Conservation (phyloP, 1,140 invertebrate species). For the Caenorhabditis tropicalis region DNA sequence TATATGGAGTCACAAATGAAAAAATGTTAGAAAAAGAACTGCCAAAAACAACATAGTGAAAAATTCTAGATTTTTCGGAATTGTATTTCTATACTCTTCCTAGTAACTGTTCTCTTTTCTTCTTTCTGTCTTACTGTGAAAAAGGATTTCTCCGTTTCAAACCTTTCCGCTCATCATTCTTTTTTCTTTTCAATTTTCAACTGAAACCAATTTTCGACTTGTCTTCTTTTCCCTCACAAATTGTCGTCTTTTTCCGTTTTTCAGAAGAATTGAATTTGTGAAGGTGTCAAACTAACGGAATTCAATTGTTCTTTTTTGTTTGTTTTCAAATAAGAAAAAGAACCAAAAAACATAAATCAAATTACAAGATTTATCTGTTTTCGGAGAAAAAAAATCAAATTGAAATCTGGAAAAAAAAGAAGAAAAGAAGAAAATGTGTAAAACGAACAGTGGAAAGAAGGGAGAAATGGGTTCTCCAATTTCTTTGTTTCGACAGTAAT, state of each 20-base stretch:
- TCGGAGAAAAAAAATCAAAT: neutral
- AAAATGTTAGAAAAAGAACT: no score
- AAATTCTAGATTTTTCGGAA: no score
- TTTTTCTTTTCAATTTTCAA: neutral
- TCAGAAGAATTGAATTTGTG: conserved; percentile 19
- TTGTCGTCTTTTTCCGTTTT: neutral
- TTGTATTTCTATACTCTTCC: no score
- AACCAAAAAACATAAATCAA: neutral
- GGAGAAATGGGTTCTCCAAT: neutral
- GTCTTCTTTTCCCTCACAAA: neutral
- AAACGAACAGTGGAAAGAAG: neutral
- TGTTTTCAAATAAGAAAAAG: neutral
- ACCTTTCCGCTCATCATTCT: neutral
- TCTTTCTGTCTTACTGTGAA: neutral
- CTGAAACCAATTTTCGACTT: neutral
- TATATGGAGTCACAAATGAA: no score
- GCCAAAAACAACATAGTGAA: neutral
- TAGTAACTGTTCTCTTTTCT: neutral
- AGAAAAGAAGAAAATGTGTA: neutral
- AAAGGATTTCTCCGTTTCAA: neutral
- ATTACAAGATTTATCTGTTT: neutral
- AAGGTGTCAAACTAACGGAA: conserved; percentile 2
- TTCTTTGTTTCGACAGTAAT: conserved; percentile 10
- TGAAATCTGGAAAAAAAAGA: neutral
- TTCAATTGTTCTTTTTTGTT: neutral